These are phyloP conservation scores for Parotia lawesii DNA, from an alignment of 2,113 vertebrate genomes.

Conservation along the genomic window DNA sequence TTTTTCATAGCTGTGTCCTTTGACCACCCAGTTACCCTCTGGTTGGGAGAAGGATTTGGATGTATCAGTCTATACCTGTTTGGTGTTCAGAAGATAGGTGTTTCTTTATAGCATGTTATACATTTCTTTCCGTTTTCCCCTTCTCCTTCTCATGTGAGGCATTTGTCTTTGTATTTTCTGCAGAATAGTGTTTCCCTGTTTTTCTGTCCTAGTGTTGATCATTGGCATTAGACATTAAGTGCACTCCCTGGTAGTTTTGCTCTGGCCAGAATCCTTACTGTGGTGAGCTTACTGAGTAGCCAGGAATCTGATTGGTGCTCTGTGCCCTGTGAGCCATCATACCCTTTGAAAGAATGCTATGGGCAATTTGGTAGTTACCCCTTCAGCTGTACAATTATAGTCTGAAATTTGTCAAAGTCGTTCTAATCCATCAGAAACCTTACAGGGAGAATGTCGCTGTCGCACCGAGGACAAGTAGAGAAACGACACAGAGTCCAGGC, in stretches of 20 bases:
- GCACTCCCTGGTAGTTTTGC: not conserved
- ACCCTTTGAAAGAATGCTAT: not conserved
- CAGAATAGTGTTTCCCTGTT: not conserved
- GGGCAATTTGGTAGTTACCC: not conserved
- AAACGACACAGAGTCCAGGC: too few relatives aligned
- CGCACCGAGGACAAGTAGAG: too few relatives aligned
- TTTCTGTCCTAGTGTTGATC: not conserved
- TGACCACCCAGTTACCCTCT: not conserved
- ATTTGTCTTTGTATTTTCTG: not conserved
- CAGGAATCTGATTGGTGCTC: not conserved
- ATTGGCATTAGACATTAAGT: not conserved
- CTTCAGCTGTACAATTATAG: not conserved
- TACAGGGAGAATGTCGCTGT: not conserved
- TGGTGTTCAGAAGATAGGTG: not conserved
- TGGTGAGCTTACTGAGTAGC: not conserved
- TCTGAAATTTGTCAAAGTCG: not conserved
- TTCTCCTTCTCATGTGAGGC: not conserved
- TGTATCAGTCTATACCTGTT: not conserved
- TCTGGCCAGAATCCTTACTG: not conserved
- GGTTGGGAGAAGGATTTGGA: not conserved
- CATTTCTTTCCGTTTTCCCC: accelerated
- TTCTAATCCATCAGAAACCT: not conserved
- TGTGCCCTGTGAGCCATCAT: not conserved
- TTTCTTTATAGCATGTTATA: not conserved
- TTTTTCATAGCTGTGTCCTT: not conserved